phyloP scores from a whole-genome alignment of 2,888 invertebrate species.

The Netelia fuscicornis region DNA sequence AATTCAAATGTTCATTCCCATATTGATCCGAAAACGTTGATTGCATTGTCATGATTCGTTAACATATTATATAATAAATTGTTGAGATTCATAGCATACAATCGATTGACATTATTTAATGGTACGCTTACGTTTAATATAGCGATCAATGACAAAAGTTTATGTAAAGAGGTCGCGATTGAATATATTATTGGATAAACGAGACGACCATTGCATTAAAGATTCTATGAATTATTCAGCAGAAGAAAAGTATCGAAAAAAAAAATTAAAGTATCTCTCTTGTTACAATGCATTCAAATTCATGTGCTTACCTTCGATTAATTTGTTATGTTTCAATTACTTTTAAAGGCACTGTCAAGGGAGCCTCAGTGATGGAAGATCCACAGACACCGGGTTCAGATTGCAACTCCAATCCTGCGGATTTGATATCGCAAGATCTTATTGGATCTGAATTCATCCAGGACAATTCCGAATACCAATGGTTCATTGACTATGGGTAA shows the following conservation, averaged over 20 bases:
- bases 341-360: constrained; percentile 77
- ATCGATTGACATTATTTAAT: constrained; percentile 38
- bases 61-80: neutral
- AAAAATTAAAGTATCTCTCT: neutral
- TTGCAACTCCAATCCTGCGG: constrained; percentile 87
- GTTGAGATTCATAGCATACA: neutral
- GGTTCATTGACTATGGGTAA: constrained; percentile 95
- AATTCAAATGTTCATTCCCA: neutral
- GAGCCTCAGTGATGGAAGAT: constrained; percentile 82
- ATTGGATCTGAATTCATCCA: constrained; percentile 89
- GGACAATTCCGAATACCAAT: constrained; percentile 96
- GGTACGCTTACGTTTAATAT: constrained; percentile 1
- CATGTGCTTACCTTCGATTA: neutral
- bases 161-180: constrained; percentile 59
- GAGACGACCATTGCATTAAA: constrained; percentile 39
- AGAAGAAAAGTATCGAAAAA: neutral
- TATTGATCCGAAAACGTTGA: neutral
- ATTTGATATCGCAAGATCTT: constrained; percentile 86
- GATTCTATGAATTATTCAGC: constrained; percentile 60
- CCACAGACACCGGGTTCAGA: constrained; percentile 86
- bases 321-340: constrained; percentile 10
- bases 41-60: neutral
- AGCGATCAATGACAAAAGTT: constrained; percentile 9
- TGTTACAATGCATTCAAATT: neutral
- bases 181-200: constrained; percentile 60